A percentile compares a stretch with the other conserved stretches of the same genome.
These are phyloP conservation scores for Cosmia pyralina DNA, from an alignment of 2,888 invertebrate genomes.

Conservation along the genomic window DNA sequence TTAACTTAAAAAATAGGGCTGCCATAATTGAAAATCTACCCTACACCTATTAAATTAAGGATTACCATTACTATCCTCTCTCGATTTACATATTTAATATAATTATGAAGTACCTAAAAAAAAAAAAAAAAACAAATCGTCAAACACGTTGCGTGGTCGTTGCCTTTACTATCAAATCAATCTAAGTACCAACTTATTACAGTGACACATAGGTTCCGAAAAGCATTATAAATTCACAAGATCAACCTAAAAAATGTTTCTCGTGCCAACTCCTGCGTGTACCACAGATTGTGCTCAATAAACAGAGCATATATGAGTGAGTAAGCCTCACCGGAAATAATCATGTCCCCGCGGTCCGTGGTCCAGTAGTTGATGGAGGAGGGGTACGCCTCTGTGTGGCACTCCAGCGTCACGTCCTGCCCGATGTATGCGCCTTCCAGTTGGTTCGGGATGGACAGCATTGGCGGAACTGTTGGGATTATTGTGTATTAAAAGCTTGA, in stretches of 20 bases:
- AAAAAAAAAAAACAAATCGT: not conserved
- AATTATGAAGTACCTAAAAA: not conserved
- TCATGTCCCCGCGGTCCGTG: constrained; percentile 97
- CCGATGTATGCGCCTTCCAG: constrained; percentile 97
- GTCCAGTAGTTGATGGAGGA: constrained; percentile 99
- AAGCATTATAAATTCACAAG: not conserved
- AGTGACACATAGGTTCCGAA: not conserved
- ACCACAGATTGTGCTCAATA: not conserved
- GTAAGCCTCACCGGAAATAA: constrained; percentile 95
- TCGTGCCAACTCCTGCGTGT: not conserved
- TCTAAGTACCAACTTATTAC: not conserved
- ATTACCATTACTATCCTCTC: not conserved
- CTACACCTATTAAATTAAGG: not conserved
- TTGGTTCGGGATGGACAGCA: constrained; percentile 98
- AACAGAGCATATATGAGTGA: constrained; percentile 4
- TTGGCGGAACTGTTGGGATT: constrained; percentile 94
- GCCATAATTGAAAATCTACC: not conserved
- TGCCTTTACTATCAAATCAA: not conserved
- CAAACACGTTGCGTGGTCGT: not conserved
- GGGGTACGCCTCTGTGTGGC: constrained; percentile 97
- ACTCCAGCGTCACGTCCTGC: constrained; percentile 96
- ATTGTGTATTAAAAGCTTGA: not conserved
- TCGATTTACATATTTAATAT: constrained; percentile 2
- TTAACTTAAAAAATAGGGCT: not conserved
- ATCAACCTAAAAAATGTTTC: not conserved